These are phyloP conservation scores for Megaceryle torquata DNA, from an alignment of 2,113 vertebrate genomes.

Conservation along the genomic window DNA sequence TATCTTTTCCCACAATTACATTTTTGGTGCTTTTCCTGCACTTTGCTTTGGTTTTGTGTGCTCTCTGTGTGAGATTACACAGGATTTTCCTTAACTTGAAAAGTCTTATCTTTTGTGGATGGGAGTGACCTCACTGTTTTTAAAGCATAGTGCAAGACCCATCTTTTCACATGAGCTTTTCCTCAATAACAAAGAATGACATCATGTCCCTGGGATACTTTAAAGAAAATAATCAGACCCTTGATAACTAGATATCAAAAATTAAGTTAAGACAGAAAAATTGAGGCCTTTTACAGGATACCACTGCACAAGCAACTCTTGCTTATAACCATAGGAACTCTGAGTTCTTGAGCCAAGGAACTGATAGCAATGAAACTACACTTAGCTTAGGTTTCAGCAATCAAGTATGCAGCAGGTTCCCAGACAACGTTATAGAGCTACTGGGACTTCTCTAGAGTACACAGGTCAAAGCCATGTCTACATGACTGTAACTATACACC, in stretches of 20 bases:
- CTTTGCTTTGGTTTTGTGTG: not conserved
- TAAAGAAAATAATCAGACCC: not conserved
- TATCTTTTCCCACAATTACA: not conserved
- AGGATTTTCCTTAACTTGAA: conserved; percentile 17
- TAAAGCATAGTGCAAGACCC: conserved; percentile 21
- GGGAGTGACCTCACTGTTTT: conserved; percentile 41
- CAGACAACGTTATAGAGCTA: not conserved
- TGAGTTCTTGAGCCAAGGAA: not conserved
- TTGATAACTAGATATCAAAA: not conserved
- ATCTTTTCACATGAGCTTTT: conserved; percentile 31
- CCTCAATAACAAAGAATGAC: conserved; percentile 8
- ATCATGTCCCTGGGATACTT: not conserved
- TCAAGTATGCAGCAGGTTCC: not conserved
- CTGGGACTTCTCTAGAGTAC: not conserved
- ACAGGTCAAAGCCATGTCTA: not conserved
- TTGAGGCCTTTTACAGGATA: not conserved
- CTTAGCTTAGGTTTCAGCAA: not conserved
- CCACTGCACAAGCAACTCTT: not conserved
- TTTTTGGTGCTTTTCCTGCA: not conserved
- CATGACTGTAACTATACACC: not conserved
- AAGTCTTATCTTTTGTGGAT: conserved; percentile 35
- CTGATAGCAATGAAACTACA: not conserved
- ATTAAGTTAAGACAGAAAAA: not conserved
- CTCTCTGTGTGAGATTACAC: not conserved
- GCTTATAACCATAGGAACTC: not conserved